Percentiles rank a stretch among this genome's conserved stretches.
Conservation (phyloP, 2,797 vertebrate genomes). For the Podarcis siculus region DNA sequence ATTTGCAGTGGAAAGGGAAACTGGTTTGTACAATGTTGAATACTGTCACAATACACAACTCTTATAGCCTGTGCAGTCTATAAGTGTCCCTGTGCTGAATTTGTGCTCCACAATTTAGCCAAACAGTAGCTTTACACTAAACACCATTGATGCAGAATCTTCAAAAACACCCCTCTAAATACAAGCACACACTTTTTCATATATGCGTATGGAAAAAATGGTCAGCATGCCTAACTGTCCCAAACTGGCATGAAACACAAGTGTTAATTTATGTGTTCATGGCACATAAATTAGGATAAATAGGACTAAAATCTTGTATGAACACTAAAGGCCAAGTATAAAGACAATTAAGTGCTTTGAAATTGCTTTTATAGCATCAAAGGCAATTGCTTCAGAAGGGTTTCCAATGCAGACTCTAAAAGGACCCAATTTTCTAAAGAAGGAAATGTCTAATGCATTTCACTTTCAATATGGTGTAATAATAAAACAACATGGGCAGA, state of each 20-base stretch:
- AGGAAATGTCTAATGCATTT: not conserved
- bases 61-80: not conserved
- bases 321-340: not conserved
- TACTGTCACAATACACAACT: not conserved
- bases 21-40: not conserved
- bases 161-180: not conserved
- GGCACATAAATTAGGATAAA: no score
- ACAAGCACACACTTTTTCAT: not conserved
- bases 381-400: not conserved
- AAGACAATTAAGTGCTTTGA: not conserved
- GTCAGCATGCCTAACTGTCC: not conserved
- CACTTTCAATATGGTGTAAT: not conserved
- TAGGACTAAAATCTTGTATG: not conserved
- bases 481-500: not conserved
- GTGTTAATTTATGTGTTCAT: not conserved
- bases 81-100: not conserved
- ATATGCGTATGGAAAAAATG: not conserved
- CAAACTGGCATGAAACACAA: no score
- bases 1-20: conserved; percentile 2
- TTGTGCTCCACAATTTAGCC: not conserved
- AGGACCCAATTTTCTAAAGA: not conserved
- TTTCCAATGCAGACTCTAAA: not conserved
- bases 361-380: not conserved
- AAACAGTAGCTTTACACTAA: not conserved
- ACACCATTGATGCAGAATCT: not conserved